Evolutionary conservation across 2,113 vertebrate species (phyloP).

Genomic region (Cebidichthys violaceus): DNA sequence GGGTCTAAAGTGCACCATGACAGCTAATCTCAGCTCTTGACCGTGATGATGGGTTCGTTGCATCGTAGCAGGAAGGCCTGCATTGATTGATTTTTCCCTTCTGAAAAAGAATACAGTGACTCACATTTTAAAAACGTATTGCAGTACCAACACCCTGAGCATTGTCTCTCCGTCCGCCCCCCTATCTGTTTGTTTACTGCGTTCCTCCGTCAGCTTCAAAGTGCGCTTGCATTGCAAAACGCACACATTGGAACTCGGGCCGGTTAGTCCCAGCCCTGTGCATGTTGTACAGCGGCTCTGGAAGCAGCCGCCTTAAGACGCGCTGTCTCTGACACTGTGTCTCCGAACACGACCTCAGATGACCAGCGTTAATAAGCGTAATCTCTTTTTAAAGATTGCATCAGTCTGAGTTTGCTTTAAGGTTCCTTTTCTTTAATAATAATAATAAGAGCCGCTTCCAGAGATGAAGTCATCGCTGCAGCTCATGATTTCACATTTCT

Average conservation of each 20-base stretch:
- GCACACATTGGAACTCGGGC: neutral
- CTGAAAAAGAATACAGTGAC: fast-evolving
- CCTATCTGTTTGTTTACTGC: neutral
- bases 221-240: neutral
- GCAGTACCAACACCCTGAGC: too few species aligned
- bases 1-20: constrained; percentile 7
- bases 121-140: neutral
- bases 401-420: neutral
- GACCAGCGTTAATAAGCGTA: neutral
- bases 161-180: neutral
- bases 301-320: neutral
- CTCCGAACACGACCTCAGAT: too few species aligned
- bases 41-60: neutral
- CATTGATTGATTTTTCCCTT: neutral
- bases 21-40: constrained; percentile 6
- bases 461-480: constrained; percentile 16
- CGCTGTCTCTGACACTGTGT: too few species aligned
- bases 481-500: neutral
- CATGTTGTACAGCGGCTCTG: neutral
- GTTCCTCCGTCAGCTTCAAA: neutral
- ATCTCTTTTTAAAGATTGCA: too few species aligned
- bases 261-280: neutral
- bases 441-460: constrained; percentile 7
- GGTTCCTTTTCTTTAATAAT: neutral
- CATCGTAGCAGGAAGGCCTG: neutral